phyloP scores from a whole-genome alignment of 2,797 vertebrate species.

The Lepus townsendii region DNA sequence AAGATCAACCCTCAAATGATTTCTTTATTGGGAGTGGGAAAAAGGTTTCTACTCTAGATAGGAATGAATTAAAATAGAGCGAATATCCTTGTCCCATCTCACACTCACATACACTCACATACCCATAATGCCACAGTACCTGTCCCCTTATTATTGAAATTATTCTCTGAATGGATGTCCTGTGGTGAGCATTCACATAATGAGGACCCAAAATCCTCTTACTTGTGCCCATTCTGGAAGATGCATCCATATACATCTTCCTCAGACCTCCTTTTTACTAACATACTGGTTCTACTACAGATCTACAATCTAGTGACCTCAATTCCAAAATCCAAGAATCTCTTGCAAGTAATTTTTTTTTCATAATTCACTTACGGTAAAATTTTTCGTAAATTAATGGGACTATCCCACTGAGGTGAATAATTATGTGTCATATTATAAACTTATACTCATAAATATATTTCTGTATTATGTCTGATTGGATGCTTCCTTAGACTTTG shows the following conservation, averaged over 20 bases:
- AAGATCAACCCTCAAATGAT: constrained; percentile 65
- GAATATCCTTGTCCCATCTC: neutral
- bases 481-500: neutral
- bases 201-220: neutral
- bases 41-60: neutral
- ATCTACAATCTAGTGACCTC: neutral
- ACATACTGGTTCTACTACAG: neutral
- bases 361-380: constrained; percentile 2
- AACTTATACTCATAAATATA: too few species aligned
- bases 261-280: neutral
- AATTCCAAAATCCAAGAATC: constrained; percentile 12
- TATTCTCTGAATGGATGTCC: neutral
- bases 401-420: neutral
- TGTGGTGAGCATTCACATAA: too few species aligned
- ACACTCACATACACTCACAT: neutral
- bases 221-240: neutral
- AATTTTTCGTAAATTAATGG: neutral
- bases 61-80: neutral
- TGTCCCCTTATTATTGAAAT: neutral
- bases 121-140: too few species aligned
- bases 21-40: constrained; percentile 10
- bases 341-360: neutral
- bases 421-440: neutral
- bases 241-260: neutral
- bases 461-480: neutral